Base-by-base conservation (phyloP, 2,797 vertebrate genomes). In the Telmatherina bonti region DNA sequence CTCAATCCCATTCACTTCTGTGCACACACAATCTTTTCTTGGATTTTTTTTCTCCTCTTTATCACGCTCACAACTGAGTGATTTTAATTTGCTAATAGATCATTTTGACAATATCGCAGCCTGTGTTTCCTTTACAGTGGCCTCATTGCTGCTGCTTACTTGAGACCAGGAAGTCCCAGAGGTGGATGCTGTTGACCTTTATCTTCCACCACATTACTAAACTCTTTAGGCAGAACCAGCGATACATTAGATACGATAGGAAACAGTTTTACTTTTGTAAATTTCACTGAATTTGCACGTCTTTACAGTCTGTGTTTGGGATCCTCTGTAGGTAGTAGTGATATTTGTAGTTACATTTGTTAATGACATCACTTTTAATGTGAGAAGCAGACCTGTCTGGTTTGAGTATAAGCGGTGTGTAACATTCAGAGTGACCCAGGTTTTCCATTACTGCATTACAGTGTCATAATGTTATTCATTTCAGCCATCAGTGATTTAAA, bases 11-110 rank as follows among this genome's bases (percentile, higher is more conserved):
- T 61, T 62, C 30, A 18, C n/a, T 57, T 29, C 55, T 58, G 58
- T 53, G 10, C 60, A 64, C 62, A 55, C 49, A 41, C 30, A 61
- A 22, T 31, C 54, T 43, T 64, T 64, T 26, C 65, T 15, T 33
- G 8, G 3, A 31, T 18, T 64, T 30, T 63, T 36, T 62, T n/a
- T n/a, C n/a, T 38, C 30, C 29, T 51, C 29, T 49, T n/a, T 33
- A 10, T 75, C 22, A 63, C 15, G 18, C 68, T 74, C 33, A 45
- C 74, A 77, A 54, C 79, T 77, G 67, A 71, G 51, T 47, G 10
- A 66, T 81, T 89, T 82, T 87, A 85, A 88, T 86, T 89, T 82
- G 41, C 70, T 83, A 88, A 88, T 89, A 76, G 70, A 91, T 90
- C 82, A 90, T 88, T 89, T 85, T 88, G 85, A 89, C 86, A 89